These are phyloP conservation scores for Corydoras sp. DNA, from an alignment of 2,113 vertebrate species.

Conservation along the genomic window DNA sequence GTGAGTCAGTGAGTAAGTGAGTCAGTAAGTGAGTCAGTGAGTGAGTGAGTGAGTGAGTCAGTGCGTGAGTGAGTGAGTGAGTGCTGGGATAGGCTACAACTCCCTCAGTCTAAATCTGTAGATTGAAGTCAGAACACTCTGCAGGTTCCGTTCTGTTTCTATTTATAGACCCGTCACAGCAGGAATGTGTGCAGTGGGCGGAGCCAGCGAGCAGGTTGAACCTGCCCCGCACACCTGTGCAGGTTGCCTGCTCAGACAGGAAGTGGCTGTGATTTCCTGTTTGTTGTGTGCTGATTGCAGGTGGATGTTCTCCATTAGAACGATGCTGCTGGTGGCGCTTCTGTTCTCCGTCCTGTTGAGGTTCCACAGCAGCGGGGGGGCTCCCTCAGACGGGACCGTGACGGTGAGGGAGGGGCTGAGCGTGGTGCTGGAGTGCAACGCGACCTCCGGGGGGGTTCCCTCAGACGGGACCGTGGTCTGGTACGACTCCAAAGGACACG, in stretches of 20 bases:
- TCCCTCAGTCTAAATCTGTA: not conserved
- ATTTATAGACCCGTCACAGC: not conserved
- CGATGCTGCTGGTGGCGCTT: not conserved
- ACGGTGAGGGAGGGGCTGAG: constrained; percentile 80
- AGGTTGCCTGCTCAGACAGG: not conserved
- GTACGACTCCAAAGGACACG: constrained; percentile 80
- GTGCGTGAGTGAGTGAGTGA: no score
- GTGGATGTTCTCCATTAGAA: not conserved
- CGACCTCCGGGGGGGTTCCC: constrained; percentile 69
- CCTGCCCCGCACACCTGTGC: not conserved
- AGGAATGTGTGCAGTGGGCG: not conserved
- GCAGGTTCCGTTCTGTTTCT: not conserved
- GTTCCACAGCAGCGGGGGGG: not conserved
- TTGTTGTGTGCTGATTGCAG: not conserved
- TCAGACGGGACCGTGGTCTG: constrained; percentile 69
- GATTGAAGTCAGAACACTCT: not conserved
- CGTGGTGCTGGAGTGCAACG: constrained; percentile 77
- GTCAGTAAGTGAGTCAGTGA: no score
- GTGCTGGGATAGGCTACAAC: no score
- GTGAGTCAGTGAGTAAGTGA: no score
- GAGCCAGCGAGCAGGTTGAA: constrained; percentile 2
- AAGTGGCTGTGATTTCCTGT: not conserved
- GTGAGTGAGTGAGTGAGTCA: no score
- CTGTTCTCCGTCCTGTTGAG: not conserved
- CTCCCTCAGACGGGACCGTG: constrained; percentile 53